Evolutionary conservation across 1,140 invertebrate species (phyloP).

Genomic region (Adoxophyes honmai): DNA sequence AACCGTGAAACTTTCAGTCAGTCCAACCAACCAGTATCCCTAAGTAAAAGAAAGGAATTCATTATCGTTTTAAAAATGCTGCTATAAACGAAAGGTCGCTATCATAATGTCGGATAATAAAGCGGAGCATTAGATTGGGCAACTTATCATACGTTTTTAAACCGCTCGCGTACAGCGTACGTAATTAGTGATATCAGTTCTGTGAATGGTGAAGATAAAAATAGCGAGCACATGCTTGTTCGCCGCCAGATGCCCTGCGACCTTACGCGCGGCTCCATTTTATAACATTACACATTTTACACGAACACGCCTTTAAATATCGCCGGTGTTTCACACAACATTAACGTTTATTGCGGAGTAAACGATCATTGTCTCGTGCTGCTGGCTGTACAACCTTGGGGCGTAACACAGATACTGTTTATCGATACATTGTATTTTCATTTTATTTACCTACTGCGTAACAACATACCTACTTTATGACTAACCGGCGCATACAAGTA

Average conservation of each 20-base stretch:
- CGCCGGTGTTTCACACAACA: slow-evolving; percentile 41
- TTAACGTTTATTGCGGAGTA: slow-evolving; percentile 35
- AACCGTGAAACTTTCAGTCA: too few species aligned
- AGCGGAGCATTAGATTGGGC: slow-evolving; percentile 1
- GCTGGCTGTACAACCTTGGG: slow-evolving; percentile 21
- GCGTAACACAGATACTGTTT: slow-evolving; percentile 7
- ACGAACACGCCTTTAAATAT: slow-evolving; percentile 43
- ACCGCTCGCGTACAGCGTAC: slow-evolving; percentile 13
- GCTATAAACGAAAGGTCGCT: too few species aligned
- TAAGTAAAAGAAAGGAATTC: too few species aligned
- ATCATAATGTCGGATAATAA: background rate
- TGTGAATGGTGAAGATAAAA: slow-evolving; percentile 60
- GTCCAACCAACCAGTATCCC: too few species aligned
- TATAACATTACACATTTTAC: slow-evolving; percentile 41
- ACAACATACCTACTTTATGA: slow-evolving; percentile 7
- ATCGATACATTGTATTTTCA: slow-evolving; percentile 12
- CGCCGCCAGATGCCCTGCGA: slow-evolving; percentile 66
- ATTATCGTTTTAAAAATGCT: too few species aligned
- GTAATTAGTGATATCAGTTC: slow-evolving; percentile 46
- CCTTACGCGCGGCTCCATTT: slow-evolving; percentile 46
- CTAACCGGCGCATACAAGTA: background rate
- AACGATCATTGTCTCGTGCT: slow-evolving; percentile 24
- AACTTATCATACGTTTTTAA: slow-evolving; percentile 18
- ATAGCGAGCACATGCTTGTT: slow-evolving; percentile 56
- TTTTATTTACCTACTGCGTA: slow-evolving; percentile 1